phyloP scores from a whole-genome alignment of 1,140 invertebrate genomes.

The Neodiprion fabricii region DNA sequence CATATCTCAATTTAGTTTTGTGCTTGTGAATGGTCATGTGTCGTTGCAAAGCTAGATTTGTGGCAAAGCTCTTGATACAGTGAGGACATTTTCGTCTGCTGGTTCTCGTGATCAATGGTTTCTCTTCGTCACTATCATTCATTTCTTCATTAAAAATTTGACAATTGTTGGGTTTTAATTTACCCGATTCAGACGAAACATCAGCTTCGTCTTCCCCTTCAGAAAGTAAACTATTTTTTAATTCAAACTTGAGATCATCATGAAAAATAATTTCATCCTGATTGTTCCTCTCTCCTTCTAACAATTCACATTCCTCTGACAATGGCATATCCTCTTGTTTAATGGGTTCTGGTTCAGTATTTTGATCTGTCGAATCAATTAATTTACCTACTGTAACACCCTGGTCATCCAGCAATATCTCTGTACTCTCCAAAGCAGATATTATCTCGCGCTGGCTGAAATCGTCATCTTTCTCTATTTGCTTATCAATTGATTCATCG shows the following conservation, averaged over 20 bases:
- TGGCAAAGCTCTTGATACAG: slow-evolving; percentile 46
- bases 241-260: not conserved
- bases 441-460: not conserved
- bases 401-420: not conserved
- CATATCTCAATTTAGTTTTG: slow-evolving; percentile 42
- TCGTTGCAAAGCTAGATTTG: slow-evolving; percentile 38
- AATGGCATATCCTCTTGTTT: slow-evolving; percentile 12
- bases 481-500: too few species aligned
- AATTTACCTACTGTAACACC: not conserved
- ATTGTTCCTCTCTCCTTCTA: slow-evolving; percentile 17
- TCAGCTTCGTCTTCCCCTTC: not conserved
- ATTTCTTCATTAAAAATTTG: slow-evolving; percentile 1
- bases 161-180: not conserved
- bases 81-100: slow-evolving; percentile 41
- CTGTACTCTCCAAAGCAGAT: not conserved
- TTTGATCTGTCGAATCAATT: not conserved
- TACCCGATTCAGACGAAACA: not conserved
- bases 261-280: slow-evolving; percentile 6
- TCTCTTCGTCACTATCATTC: slow-evolving; percentile 45
- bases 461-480: not conserved
- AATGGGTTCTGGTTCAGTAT: not conserved
- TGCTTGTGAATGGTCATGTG: slow-evolving; percentile 42
- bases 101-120: slow-evolving; percentile 43
- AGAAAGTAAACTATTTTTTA: not conserved
- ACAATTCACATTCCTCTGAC: slow-evolving; percentile 21